Evolutionary conservation across 2,888 invertebrate species (phyloP).

Genomic region (Thymelicus lineola): DNA sequence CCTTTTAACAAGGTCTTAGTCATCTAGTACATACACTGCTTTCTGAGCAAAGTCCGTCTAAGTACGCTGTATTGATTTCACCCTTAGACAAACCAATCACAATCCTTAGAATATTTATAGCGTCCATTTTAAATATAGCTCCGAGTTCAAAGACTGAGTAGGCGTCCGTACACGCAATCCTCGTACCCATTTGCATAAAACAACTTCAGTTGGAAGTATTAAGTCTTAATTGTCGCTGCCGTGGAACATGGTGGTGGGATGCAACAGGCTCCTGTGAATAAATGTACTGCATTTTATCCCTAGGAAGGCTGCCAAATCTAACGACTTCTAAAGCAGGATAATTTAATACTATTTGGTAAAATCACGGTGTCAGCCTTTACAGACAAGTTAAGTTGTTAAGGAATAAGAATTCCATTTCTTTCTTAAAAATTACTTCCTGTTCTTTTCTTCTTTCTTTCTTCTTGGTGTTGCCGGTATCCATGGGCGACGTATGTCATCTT

Average conservation of each 20-base stretch:
- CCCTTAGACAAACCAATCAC: conserved; percentile 49
- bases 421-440: too few relatives aligned
- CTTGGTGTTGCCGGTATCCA: too few relatives aligned
- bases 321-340: conserved; percentile 19
- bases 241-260: conserved; percentile 54
- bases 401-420: too few relatives aligned
- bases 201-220: conserved; percentile 79
- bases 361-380: too few relatives aligned
- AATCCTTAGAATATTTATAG: conserved; percentile 56
- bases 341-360: not conserved
- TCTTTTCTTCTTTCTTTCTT: too few relatives aligned
- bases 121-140: conserved; percentile 63
- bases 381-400: too few relatives aligned
- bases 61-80: too few relatives aligned
- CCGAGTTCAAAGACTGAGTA: conserved; percentile 58
- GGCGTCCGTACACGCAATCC: conserved; percentile 79
- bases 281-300: conserved; percentile 35
- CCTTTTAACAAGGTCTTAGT: too few relatives aligned
- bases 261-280: conserved; percentile 56
- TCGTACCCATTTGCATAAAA: conserved; percentile 79
- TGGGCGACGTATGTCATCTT: too few relatives aligned
- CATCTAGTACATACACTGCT: too few relatives aligned
- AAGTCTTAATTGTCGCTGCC: conserved; percentile 82
- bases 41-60: too few relatives aligned
- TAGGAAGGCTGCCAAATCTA: conserved; percentile 60